Conservation (phyloP, 1,140 invertebrate species). For the Eurytemora carolleeae region DNA sequence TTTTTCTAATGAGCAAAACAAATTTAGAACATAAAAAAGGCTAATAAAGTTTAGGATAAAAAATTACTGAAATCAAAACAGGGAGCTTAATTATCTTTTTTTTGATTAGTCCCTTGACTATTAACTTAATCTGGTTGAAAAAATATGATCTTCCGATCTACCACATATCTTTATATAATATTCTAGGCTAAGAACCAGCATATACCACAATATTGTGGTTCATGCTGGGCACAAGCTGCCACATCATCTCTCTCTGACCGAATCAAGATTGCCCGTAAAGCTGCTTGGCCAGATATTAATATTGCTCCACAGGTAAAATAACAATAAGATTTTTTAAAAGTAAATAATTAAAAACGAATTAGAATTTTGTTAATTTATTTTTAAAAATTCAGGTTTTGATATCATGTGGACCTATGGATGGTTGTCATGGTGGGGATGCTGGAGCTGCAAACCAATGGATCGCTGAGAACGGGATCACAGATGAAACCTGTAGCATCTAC, state of each 20-base stretch:
- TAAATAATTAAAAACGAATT: not conserved
- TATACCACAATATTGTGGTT: slow-evolving; percentile 11
- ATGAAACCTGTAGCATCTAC: slow-evolving; percentile 13
- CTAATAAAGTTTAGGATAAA: too few relatives aligned
- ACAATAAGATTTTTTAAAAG: not conserved
- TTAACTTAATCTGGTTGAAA: not conserved
- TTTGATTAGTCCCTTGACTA: not conserved
- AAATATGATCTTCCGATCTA: not conserved
- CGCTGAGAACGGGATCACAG: slow-evolving; percentile 6
- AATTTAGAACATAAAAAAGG: too few relatives aligned
- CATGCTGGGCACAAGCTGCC: slow-evolving; percentile 11
- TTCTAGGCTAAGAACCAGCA: slow-evolving; percentile 8
- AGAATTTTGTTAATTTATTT: not conserved
- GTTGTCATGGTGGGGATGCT: slow-evolving; percentile 11
- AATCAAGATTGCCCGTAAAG: slow-evolving; percentile 10
- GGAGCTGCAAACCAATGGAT: slow-evolving; percentile 1
- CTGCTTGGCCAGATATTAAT: slow-evolving; percentile 6
- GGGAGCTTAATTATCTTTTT: not conserved
- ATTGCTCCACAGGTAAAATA: slow-evolving; percentile 6
- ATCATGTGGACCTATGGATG: slow-evolving; percentile 4
- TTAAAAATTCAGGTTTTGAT: slow-evolving; percentile 5
- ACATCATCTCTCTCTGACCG: slow-evolving; percentile 6
- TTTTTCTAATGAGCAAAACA: too few relatives aligned
- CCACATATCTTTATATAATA: not conserved
- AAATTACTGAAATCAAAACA: not conserved